Evolutionary conservation across 2,113 vertebrate genomes (phyloP), one percentile per base, ranked within the genome.

Genomic region (Limanda limanda): DNA sequence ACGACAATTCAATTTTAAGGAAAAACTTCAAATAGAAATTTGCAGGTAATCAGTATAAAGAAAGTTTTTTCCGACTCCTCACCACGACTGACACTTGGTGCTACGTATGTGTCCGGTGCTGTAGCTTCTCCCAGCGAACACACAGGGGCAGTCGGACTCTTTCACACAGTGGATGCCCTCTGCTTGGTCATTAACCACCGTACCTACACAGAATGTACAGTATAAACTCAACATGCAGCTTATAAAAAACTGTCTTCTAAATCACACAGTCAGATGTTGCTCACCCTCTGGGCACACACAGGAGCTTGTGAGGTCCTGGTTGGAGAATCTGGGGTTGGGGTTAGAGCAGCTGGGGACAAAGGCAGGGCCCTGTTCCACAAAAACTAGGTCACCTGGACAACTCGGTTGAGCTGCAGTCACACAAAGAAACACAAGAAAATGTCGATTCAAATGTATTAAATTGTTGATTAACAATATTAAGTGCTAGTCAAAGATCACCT

Each of bases 61-160:
- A 14, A 0, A 2, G n/a, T 24, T 58, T 21, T 52, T 37, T 40
- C 59, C 18, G n/a, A 20, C 8, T 1, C 25, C 83, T 89, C 60
- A 94, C 94, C 94, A 94, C 59, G 73, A 79, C 67, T 94, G 90
- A 65, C 94, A 94, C 47, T 85, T 93, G 47, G 84, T 91, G 18
- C 21, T 80, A 9, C 75, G 86, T 0, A 1, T 21, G 1, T 85
- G 51, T 47, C 91, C 83, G 0, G 83, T 4, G 37, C 40, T 1
- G 65, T 91, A 95, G 2, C 2, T 69, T 60, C 0, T 74, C 3
- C 82, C 89, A 1, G 31, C 81, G 47, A 90, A 87, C 31, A 76
- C 76, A 78, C 94, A 95, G 3, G 85, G 66, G 47, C 94, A 95
- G 52, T 59, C 67, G 52, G 82, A 18, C 21, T 55, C 23, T 15